These are phyloP conservation scores for Leptarthrus brevirostris DNA, from an alignment of 2,888 invertebrate genomes.

Conservation along the genomic window DNA sequence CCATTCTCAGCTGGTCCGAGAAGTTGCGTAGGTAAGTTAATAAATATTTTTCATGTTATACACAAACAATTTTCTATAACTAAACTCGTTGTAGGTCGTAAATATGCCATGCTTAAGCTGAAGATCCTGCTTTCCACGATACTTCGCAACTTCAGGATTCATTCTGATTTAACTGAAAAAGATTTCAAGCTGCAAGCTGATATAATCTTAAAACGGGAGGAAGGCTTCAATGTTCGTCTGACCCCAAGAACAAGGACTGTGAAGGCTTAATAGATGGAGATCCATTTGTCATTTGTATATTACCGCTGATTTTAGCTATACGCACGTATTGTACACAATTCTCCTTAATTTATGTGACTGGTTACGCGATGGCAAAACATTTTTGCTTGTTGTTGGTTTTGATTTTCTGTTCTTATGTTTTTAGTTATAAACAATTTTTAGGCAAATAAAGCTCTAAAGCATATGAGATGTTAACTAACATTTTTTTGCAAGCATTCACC, in stretches of 20 bases:
- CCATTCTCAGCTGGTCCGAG: slow-evolving; percentile 87
- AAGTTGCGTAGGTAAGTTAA: slow-evolving; percentile 78
- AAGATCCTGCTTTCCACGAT: slow-evolving; percentile 83
- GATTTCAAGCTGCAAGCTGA: slow-evolving; percentile 81
- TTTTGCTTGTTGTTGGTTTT: slow-evolving; percentile 30
- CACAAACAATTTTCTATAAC: slow-evolving; percentile 54
- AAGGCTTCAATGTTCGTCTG: slow-evolving; percentile 80
- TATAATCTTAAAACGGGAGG: slow-evolving; percentile 81
- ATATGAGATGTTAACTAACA: no score
- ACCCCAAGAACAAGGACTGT: slow-evolving; percentile 70
- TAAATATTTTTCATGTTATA: slow-evolving; percentile 24
- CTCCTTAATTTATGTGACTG: slow-evolving; percentile 24
- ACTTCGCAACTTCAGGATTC: slow-evolving; percentile 77
- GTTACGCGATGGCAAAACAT: slow-evolving; percentile 1
- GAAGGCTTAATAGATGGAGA: slow-evolving; percentile 8
- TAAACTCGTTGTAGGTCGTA: slow-evolving; percentile 71
- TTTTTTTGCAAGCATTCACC: no score
- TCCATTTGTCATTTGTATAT: neutral
- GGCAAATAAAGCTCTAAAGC: neutral
- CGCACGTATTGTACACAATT: neutral
- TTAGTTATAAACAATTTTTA: neutral
- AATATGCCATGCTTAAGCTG: slow-evolving; percentile 83
- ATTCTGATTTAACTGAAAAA: slow-evolving; percentile 74
- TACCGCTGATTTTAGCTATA: neutral
- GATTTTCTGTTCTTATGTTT: neutral